Percentiles rank a stretch among this genome's conserved stretches.
phyloP scores from a whole-genome alignment of 2,888 invertebrate genomes.

The Thereva unica region DNA sequence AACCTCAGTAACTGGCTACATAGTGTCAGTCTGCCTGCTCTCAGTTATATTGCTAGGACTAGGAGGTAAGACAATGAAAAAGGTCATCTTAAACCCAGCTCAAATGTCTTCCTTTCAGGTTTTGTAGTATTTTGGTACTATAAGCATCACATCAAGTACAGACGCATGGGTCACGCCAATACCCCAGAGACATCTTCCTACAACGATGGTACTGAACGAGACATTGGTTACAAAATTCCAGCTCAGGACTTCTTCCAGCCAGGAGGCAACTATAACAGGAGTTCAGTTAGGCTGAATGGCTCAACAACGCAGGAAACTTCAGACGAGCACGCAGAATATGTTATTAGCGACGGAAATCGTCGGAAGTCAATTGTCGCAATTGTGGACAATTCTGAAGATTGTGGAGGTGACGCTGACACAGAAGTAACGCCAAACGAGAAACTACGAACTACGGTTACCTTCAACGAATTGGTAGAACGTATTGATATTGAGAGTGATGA shows the following conservation, averaged over 20 bases:
- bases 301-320: constrained; percentile 38
- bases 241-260: not conserved
- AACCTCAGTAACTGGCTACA: too few species aligned
- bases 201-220: not conserved
- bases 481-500: constrained; percentile 56
- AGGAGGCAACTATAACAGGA: constrained; percentile 34
- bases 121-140: constrained; percentile 9
- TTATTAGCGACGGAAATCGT: constrained; percentile 5
- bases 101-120: not conserved
- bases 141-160: not conserved
- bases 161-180: constrained; percentile 1
- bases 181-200: constrained; percentile 10
- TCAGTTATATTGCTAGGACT: not conserved
- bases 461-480: constrained; percentile 63
- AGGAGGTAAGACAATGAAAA: too few species aligned
- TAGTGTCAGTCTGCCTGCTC: not conserved
- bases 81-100: too few species aligned
- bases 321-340: constrained; percentile 36
- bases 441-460: constrained; percentile 57
- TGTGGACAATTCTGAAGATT: not conserved
- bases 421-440: constrained; percentile 4
- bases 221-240: too few species aligned
- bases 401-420: constrained; percentile 4
- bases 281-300: constrained; percentile 35
- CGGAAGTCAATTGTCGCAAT: not conserved